phyloP scores from a whole-genome alignment of 2,888 invertebrate species.

The Drosophila neonasuta region DNA sequence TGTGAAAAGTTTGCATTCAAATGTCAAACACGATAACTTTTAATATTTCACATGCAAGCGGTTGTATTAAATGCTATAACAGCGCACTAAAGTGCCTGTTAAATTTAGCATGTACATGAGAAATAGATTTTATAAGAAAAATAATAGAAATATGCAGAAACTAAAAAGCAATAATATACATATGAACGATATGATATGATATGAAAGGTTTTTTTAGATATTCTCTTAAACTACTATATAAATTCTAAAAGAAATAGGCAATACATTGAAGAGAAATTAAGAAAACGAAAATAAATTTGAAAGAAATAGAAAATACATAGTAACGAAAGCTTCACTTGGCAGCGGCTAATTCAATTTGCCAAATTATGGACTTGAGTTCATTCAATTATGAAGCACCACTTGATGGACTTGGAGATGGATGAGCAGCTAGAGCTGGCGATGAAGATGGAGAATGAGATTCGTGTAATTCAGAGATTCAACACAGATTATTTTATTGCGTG shows the following conservation, averaged over 20 bases:
- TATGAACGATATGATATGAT: neutral
- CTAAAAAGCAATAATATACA: neutral
- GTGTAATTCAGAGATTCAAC: constrained; percentile 45
- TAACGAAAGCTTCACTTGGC: constrained; percentile 7
- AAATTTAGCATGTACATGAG: neutral
- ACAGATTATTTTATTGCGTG: constrained; percentile 73
- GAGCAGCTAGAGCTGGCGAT: neutral
- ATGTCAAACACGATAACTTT: neutral
- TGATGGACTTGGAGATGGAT: constrained; percentile 31
- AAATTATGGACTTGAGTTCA: constrained; percentile 44
- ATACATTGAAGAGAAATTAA: too few species aligned
- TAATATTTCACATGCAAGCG: neutral
- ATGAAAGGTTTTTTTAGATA: neutral
- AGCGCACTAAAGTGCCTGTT: neutral
- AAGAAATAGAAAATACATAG: neutral
- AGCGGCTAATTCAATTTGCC: constrained; percentile 51
- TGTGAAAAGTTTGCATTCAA: constrained; percentile 1
- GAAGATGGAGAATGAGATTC: neutral
- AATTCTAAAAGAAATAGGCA: too few species aligned
- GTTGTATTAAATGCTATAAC: neutral
- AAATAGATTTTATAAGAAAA: neutral
- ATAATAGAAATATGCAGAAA: neutral
- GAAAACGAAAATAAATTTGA: neutral
- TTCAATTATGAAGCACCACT: constrained; percentile 54
- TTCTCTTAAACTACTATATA: too few species aligned